Conservation (phyloP, 2,888 invertebrate genomes). For the Gymnosoma rotundatum region DNA sequence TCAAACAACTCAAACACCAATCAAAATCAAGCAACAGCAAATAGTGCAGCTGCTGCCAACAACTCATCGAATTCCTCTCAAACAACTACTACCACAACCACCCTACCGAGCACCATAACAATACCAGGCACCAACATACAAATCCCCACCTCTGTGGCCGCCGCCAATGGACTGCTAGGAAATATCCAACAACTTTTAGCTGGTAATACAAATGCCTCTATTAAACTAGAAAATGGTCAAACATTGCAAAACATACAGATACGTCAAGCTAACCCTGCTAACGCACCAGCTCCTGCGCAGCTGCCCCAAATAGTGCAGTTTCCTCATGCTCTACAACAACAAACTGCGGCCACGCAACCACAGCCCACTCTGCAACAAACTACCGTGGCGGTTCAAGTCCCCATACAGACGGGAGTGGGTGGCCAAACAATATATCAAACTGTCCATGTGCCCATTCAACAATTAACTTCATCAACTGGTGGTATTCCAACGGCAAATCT, state of each 20-base stretch:
- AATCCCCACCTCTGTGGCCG: constrained; percentile 81
- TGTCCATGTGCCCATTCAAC: constrained; percentile 95
- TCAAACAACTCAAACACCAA: constrained; percentile 34
- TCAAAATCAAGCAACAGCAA: constrained; percentile 57
- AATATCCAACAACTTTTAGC: constrained; percentile 76
- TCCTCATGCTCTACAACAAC: constrained; percentile 75
- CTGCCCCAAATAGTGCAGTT: constrained; percentile 81
- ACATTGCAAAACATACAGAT: constrained; percentile 88
- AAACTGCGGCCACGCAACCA: constrained; percentile 67
- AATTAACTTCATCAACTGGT: constrained; percentile 83
- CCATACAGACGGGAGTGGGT: constrained; percentile 83
- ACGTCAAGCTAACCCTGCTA: constrained; percentile 82
- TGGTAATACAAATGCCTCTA: constrained; percentile 73
- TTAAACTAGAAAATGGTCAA: constrained; percentile 79
- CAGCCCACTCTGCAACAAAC: constrained; percentile 81
- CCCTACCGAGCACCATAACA: constrained; percentile 79
- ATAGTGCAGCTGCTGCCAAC: constrained; percentile 24
- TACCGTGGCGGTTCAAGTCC: constrained; percentile 92
- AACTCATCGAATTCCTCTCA: constrained; percentile 47
- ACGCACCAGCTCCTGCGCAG: constrained; percentile 71
- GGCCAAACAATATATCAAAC: constrained; percentile 98
- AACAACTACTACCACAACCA: constrained; percentile 71
- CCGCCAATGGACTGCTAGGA: constrained; percentile 80
- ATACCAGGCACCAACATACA: constrained; percentile 82
- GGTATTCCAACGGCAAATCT: constrained; percentile 84